Conservation (phyloP, 2,113 vertebrate genomes). For the Psilopsiagon aurifrons region DNA sequence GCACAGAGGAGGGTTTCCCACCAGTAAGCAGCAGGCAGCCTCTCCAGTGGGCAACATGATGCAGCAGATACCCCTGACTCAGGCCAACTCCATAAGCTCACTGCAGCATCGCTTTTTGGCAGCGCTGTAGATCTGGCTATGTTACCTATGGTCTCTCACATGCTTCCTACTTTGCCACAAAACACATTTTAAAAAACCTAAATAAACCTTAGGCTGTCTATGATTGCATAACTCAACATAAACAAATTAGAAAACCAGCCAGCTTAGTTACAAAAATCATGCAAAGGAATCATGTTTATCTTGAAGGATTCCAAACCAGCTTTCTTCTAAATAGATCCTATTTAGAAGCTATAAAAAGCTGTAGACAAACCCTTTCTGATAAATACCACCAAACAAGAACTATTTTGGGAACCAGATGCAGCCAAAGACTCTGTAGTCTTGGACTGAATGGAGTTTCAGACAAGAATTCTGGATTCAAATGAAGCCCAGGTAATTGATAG, state of each 20-base stretch:
- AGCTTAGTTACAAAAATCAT: neutral
- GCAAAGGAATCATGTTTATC: neutral
- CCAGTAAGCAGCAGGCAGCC: neutral
- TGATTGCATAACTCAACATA: neutral
- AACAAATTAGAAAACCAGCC: neutral
- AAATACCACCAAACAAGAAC: neutral
- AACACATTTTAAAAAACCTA: neutral
- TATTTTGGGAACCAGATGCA: neutral
- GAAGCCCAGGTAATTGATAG: neutral
- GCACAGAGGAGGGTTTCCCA: neutral
- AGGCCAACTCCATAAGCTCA: neutral
- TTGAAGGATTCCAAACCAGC: neutral
- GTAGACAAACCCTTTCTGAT: neutral
- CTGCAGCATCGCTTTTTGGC: neutral
- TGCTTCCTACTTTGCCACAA: neutral
- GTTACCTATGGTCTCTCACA: neutral
- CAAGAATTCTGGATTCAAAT: neutral
- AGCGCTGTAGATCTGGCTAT: neutral
- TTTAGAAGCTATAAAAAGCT: neutral
- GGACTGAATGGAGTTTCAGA: neutral
- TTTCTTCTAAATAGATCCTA: neutral
- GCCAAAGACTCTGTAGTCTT: neutral
- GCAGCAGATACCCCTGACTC: neutral
- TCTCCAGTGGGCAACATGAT: fast-evolving
- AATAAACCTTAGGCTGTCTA: neutral